Evolutionary conservation across 2,113 vertebrate genomes (phyloP).

Genomic region (Malurus cyaneus): DNA sequence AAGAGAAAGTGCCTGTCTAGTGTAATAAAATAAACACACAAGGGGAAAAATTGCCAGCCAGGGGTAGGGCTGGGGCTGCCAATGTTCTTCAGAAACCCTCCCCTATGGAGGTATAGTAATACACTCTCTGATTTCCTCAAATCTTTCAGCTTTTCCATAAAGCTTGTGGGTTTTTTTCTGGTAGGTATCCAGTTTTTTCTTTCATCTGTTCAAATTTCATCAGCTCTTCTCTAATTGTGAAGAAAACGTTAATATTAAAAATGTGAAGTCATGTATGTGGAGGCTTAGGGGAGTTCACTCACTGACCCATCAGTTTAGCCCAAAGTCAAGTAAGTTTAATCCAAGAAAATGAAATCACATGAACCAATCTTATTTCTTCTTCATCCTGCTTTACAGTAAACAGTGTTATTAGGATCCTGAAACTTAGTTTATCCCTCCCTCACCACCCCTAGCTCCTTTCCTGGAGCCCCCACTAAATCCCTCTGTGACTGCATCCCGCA

Average conservation of each 20-base stretch:
- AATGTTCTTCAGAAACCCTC: background rate
- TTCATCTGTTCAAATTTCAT: background rate
- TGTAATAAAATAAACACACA: background rate
- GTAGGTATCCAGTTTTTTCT: background rate
- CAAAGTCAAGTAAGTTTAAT: background rate
- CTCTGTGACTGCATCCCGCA: background rate
- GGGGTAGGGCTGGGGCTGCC: background rate
- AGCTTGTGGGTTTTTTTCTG: background rate
- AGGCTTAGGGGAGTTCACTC: background rate
- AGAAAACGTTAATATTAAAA: background rate
- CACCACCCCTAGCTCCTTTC: background rate
- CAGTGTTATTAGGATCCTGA: background rate
- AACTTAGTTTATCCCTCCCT: background rate
- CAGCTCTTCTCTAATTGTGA: background rate
- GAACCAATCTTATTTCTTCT: background rate
- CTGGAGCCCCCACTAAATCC: background rate
- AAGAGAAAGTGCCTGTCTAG: constrained; percentile 37
- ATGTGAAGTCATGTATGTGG: background rate
- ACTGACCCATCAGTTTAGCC: background rate
- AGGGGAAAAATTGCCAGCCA: background rate
- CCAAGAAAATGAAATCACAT: background rate
- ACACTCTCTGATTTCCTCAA: background rate
- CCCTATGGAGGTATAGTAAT: rapidly evolving
- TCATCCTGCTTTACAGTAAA: background rate
- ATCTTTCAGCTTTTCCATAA: background rate